Percentiles rank a stretch among this genome's conserved stretches.
phyloP scores from a whole-genome alignment of 1,140 invertebrate species.

The Holotrichia oblita region DNA sequence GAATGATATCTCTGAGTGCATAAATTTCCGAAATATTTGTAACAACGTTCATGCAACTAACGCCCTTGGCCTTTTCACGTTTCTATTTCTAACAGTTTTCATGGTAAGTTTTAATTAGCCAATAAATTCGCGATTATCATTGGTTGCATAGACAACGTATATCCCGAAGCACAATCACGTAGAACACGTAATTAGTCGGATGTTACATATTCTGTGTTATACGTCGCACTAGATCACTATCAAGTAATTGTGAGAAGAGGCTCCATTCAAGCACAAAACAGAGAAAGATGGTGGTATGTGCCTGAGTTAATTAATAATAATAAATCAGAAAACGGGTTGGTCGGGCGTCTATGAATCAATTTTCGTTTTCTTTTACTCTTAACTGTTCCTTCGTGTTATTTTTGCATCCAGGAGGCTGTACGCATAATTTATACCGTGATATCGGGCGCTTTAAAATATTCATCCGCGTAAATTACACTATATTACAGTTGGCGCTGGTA shows the following conservation, averaged over 20 bases:
- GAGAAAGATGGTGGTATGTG: not conserved
- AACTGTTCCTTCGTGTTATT: not conserved
- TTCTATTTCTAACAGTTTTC: too few relatives aligned
- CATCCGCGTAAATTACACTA: slow-evolving; percentile 32
- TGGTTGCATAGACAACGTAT: too few relatives aligned
- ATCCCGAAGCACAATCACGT: too few relatives aligned
- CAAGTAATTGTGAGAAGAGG: not conserved
- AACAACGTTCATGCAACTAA: too few relatives aligned
- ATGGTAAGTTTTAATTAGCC: too few relatives aligned
- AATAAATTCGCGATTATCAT: too few relatives aligned
- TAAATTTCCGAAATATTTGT: too few relatives aligned
- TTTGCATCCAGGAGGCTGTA: not conserved
- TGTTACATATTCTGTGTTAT: not conserved
- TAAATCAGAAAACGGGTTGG: slow-evolving; percentile 20
- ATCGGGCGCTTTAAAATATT: slow-evolving; percentile 30
- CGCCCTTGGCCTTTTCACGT: too few relatives aligned
- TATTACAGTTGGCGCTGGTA: slow-evolving; percentile 10
- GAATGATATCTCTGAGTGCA: too few relatives aligned
- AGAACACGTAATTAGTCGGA: slow-evolving; percentile 1
- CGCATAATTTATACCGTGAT: slow-evolving; percentile 19
- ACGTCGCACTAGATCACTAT: not conserved
- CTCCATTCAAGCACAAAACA: not conserved
- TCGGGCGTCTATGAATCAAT: slow-evolving; percentile 19
- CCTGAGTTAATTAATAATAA: slow-evolving; percentile 13
- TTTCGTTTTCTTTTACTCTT: slow-evolving; percentile 1